Conservation (phyloP, 2,797 vertebrate genomes). For the Squalus acanthias region DNA sequence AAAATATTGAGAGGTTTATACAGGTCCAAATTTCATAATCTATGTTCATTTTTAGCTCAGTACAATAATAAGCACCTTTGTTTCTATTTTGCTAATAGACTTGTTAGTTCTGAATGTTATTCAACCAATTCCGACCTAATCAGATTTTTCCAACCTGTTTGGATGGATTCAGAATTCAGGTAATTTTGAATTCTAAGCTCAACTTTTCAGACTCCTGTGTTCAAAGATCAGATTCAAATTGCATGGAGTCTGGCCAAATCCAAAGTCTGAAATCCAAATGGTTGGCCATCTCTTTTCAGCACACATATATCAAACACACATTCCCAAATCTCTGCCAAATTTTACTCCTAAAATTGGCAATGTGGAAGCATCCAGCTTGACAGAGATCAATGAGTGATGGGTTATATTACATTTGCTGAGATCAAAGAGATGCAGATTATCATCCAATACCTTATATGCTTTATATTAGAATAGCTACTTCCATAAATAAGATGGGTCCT, state of each 20-base stretch:
- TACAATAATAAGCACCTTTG: not conserved
- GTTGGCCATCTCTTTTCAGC: not conserved
- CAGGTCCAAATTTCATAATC: not conserved
- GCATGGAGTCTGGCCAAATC: not conserved
- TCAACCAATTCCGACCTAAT: not conserved
- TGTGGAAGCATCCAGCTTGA: not conserved
- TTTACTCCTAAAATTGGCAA: not conserved
- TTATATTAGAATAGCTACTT: not conserved
- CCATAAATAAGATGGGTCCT: not conserved
- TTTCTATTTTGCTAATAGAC: not conserved
- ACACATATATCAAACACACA: not conserved
- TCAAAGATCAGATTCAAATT: not conserved
- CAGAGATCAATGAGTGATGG: not conserved
- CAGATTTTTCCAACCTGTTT: not conserved
- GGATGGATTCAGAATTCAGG: conserved; percentile 9
- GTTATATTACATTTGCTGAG: conserved; percentile 1
- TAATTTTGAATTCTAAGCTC: not conserved
- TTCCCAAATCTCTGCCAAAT: not conserved
- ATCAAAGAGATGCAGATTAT: not conserved
- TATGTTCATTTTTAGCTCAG: not conserved
- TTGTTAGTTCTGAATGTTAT: not conserved
- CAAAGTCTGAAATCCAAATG: not conserved
- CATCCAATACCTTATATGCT: not conserved
- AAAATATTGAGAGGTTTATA: not conserved
- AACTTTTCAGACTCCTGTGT: not conserved